Base-by-base conservation (phyloP, 2,113 vertebrate genomes). In the Nanorana parkeri region DNA sequence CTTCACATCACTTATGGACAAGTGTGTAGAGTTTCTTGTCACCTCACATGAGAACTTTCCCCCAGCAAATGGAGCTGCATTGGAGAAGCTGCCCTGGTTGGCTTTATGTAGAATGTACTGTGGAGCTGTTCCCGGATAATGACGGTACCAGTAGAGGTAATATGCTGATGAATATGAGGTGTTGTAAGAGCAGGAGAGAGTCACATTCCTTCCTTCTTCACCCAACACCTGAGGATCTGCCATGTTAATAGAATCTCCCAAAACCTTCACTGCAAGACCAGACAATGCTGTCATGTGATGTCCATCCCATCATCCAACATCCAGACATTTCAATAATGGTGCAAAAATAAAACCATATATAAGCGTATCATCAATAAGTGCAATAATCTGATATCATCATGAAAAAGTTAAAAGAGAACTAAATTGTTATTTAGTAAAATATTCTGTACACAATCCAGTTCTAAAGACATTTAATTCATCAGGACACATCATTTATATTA, bases 61-160 rank as follows among this genome's bases (percentile, higher is more conserved):
- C 7, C 20, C 1, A 54, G 69, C 20, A 21, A 63, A 80, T 69
- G 32, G 15, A 0, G 10, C 56, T 51, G 67, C 2, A 19, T 41
- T 3, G 11, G 11, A 10, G 15, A 10, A 3, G 17, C 7, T 1
- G 1, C 68, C 68, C 64, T 23, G 5, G 19, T 26, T 81, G 29
- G 20, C 58, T 64, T 64, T 74, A 63, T 29, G 20, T 21, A 74
- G 47, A 21, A 81, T 41, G 8, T 23, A 74, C 26, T 74, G n/a
- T 55, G 47, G 60, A 23, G 56, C 13, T 20, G 47, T 26, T 20
- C 47, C 61, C 1, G 28, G 47, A 66, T 74, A 74, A 2, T 74
- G 69, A 20, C 28, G 58, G 26, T 73, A 74, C 69, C 80, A 81
- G 51, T 41, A 32, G 8, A 81, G 47, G 55, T 73, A 73, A 3